Base-by-base conservation (phyloP, 2,888 invertebrate species). In the Rhamphomyia laevipes region DNA sequence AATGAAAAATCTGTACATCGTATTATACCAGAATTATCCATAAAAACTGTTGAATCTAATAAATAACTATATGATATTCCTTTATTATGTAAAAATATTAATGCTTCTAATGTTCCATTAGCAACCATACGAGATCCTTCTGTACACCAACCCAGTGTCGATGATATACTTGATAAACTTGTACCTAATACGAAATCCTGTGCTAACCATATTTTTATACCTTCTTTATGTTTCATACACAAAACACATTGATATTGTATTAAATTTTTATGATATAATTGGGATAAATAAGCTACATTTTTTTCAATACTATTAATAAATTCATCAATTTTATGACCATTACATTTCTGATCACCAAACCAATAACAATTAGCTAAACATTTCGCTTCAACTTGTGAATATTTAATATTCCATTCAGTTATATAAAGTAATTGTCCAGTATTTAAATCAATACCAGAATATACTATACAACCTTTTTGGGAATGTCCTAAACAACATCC, bases 1-100 rank as follows among this genome's bases (percentile, higher is more conserved):
- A 71, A 42, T 0, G 67, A 67, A 49, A 65, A 71, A 50, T 71
- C 70, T 1, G 68, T 63, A 41, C 68, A 65, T 31, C 68, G 62
- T 38, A 69, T 65, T 15, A 62, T 72, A 42, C 85, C 86, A 48
- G 68, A 68, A 45, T 78, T 76, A 58, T 84, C 84, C 63, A 90
- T 72, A 62, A 81, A 84, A 48, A 89, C 78, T 55, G 81, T 84
- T 17, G 81, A 79, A 58, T 81, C 81, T 51, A 83, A 72, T n/a
- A 94, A 70, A 67, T 88, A 84, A 60, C 84, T 82, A 65, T 94
- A 92, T 15, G 89, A 80, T 2, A 92, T 81, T 55, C 86, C 84
- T 53, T 83, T 84, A 57, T 81, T 77, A 64, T 94, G 93, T 49
- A 94, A 72, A 64, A 82, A 89, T 37, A 80, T 78, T 31, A 93